Conservation (phyloP, 2,113 vertebrate species). For the Mugil cephalus region DNA sequence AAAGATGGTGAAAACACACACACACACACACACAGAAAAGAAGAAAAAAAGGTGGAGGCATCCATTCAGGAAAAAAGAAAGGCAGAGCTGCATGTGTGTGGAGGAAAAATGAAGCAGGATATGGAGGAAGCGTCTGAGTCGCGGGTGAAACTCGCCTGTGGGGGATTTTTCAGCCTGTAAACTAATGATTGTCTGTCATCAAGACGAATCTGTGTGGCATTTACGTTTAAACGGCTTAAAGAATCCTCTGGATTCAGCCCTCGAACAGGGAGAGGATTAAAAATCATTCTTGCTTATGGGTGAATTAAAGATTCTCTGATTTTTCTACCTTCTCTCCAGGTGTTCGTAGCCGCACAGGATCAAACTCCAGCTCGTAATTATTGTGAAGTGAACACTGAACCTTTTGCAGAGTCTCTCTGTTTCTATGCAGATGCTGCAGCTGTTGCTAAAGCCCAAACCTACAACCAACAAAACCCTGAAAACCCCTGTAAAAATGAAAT, state of each 20-base stretch:
- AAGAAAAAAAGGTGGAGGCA: not conserved
- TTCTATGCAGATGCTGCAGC: not conserved
- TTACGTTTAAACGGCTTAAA: conserved; percentile 27
- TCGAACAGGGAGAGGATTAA: conserved; percentile 5
- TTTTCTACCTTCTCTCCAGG: not conserved
- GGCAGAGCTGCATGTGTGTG: not conserved
- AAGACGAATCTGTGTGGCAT: conserved; percentile 56
- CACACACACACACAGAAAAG: too few relatives aligned
- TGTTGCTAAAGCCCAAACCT: not conserved
- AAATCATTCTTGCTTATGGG: conserved; percentile 24
- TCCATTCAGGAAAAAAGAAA: not conserved
- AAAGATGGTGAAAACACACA: conserved; percentile 11
- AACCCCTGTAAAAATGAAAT: conserved; percentile 28
- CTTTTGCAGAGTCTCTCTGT: too few relatives aligned
- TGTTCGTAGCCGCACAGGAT: not conserved
- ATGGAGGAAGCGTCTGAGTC: conserved; percentile 11
- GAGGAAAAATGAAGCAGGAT: not conserved
- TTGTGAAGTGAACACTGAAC: not conserved
- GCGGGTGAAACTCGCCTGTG: not conserved
- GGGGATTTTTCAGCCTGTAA: conserved; percentile 34
- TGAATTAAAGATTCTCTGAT: conserved; percentile 15
- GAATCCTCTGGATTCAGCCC: conserved; percentile 9
- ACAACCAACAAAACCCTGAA: not conserved
- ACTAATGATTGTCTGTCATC: conserved; percentile 49
- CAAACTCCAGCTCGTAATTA: not conserved